Evolutionary conservation across 2,113 vertebrate genomes (phyloP).

Genomic region (Lates calcarifer): DNA sequence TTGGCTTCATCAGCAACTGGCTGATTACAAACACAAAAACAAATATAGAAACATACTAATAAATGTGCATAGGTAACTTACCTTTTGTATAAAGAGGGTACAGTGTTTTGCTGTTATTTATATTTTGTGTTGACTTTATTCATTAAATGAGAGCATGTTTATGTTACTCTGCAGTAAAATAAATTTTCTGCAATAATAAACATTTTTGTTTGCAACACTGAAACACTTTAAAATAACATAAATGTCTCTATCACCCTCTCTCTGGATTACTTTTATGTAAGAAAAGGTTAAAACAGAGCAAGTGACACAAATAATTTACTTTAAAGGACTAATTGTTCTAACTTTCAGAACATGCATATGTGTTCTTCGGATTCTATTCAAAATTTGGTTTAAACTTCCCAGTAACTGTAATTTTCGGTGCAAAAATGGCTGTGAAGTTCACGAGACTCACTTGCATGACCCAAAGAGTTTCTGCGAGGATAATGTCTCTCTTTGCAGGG

Average conservation of each 20-base stretch:
- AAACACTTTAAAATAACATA: background rate
- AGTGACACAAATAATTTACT: background rate
- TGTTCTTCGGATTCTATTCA: background rate
- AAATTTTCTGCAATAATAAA: background rate
- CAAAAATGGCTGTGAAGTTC: background rate
- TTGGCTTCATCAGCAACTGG: background rate
- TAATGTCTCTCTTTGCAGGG: conserved; percentile 83
- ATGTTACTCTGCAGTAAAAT: background rate
- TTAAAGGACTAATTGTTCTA: background rate
- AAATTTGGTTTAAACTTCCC: background rate
- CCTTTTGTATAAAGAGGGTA: background rate
- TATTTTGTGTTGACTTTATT: background rate
- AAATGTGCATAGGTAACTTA: background rate
- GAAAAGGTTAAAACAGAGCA: background rate
- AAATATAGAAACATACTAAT: background rate
- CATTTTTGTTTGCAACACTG: background rate
- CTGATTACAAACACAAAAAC: background rate
- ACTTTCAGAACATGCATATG: background rate
- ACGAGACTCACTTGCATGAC: conserved; percentile 88
- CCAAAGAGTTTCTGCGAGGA: conserved; percentile 82
- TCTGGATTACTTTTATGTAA: background rate
- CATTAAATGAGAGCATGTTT: background rate
- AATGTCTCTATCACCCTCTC: background rate
- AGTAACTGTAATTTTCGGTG: background rate
- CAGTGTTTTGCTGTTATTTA: background rate